Evolutionary conservation across 2,113 vertebrate species (phyloP).

Genomic region (Pteruthius melanotis): DNA sequence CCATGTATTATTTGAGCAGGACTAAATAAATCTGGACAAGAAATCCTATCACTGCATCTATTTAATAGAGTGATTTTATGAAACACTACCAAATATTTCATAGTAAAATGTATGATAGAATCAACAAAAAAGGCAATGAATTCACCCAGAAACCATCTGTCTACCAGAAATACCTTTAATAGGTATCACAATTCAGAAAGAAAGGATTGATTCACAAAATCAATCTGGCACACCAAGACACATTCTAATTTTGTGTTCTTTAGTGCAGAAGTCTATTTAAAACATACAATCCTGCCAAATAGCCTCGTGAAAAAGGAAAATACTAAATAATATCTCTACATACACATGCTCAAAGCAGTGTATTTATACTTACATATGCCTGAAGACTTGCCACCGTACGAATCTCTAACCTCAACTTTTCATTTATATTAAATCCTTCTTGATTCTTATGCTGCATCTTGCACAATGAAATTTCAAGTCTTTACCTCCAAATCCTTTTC

Average conservation of each 20-base stretch:
- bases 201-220: not conserved
- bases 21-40: not conserved
- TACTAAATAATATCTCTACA: not conserved
- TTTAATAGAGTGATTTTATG: not conserved
- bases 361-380: not conserved
- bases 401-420: not conserved
- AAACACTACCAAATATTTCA: not conserved
- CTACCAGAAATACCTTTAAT: constrained; percentile 10
- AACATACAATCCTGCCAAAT: not conserved
- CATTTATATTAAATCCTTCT: not conserved
- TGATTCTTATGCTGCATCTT: not conserved
- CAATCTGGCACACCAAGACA: not conserved
- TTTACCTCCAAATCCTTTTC: not conserved
- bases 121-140: not conserved
- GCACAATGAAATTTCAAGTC: not conserved
- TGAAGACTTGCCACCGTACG: not conserved
- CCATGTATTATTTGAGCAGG: not conserved
- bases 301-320: not conserved
- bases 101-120: not conserved
- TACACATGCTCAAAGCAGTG: not conserved
- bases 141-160: not conserved
- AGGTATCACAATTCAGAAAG: not conserved
- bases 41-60: not conserved
- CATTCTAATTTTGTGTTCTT: not conserved
- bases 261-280: not conserved